Evolutionary conservation across 2,888 invertebrate species (phyloP).

Genomic region (Tenthredo livida): DNA sequence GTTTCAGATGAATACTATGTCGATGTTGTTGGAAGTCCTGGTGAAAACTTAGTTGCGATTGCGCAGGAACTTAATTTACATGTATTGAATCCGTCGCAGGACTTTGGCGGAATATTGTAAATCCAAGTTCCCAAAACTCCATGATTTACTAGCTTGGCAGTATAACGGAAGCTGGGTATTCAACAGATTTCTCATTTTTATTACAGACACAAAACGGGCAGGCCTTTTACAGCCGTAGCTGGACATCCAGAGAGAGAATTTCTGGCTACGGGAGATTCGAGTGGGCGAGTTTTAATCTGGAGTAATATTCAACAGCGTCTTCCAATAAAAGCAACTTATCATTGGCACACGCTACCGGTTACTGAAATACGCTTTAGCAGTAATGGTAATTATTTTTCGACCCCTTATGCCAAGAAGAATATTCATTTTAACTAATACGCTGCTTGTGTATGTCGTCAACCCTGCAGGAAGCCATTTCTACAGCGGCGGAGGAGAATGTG

Average conservation of each 20-base stretch:
- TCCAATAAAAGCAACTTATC: slow-evolving; percentile 80
- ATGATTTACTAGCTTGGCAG: background rate
- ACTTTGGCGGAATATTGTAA: slow-evolving; percentile 68
- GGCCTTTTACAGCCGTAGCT: slow-evolving; percentile 82
- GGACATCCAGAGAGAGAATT: slow-evolving; percentile 84
- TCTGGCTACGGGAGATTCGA: slow-evolving; percentile 85
- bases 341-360: slow-evolving; percentile 90
- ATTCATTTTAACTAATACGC: slow-evolving; percentile 24
- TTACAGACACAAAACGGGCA: slow-evolving; percentile 66
- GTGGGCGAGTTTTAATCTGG: slow-evolving; percentile 85
- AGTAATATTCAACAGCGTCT: slow-evolving; percentile 76
- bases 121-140: background rate
- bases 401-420: background rate
- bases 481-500: slow-evolving; percentile 89
- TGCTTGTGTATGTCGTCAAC: background rate
- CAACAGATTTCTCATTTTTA: background rate
- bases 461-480: slow-evolving; percentile 83
- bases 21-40: slow-evolving; percentile 74
- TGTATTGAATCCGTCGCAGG: slow-evolving; percentile 69
- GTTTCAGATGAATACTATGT: slow-evolving; percentile 68
- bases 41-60: slow-evolving; percentile 72
- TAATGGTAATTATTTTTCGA: slow-evolving; percentile 66
- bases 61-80: slow-evolving; percentile 69
- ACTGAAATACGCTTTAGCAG: slow-evolving; percentile 84
- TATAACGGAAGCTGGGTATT: background rate